Base-by-base conservation (phyloP, 2,113 vertebrate species). In the Macroglossus sobrinus region DNA sequence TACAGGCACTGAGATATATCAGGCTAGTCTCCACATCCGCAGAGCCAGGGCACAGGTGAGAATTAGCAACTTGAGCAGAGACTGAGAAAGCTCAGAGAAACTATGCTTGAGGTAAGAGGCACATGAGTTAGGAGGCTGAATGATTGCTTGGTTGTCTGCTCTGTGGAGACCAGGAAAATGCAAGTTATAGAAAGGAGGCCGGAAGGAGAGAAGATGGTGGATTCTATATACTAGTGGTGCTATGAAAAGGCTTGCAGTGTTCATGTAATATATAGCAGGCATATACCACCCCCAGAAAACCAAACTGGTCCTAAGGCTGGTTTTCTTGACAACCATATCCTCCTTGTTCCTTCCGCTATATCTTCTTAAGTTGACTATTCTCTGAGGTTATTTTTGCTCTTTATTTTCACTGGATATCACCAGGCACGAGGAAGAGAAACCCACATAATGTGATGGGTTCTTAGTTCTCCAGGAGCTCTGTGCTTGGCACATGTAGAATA, bases 401-500 rank as follows among this genome's bases (percentile, higher is more conserved):
- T 14, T 61, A 26, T 40, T 50, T 35, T 76, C 15, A 43, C 24
- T 47, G 35, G 15, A 1, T n/a, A 21, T 63, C 21, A 66, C 26
- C 1, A 6, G 61, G 35, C 35, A 5, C 0, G 1, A 43, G 19
- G n/a, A 53, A 35, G 30, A 80, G 71, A 89, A 66, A 40, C 15
- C 55, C 12, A 40, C 4, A 5, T 9, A 28, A 3, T 0, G 2
- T 0, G 22, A 55, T 22, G 26, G 47, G n/a, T 78, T 15, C 61
- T 64, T 30, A 53, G 26, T 8, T 21, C 30, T 79, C 33, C 8
- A 10, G 57, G 50, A 69, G 16, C 5, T 57, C 40, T 43, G 7
- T 1, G 5, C 43, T 35, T 19, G 16, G 24, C 24, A 2, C 4
- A 1, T 2, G 26, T 0, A 74, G 28, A n/a, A 9, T 4, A 59